Percentiles rank a stretch among this genome's conserved stretches.
Evolutionary conservation across 2,113 vertebrate genomes (phyloP).

Genomic region (Peromyscus leucopus): DNA sequence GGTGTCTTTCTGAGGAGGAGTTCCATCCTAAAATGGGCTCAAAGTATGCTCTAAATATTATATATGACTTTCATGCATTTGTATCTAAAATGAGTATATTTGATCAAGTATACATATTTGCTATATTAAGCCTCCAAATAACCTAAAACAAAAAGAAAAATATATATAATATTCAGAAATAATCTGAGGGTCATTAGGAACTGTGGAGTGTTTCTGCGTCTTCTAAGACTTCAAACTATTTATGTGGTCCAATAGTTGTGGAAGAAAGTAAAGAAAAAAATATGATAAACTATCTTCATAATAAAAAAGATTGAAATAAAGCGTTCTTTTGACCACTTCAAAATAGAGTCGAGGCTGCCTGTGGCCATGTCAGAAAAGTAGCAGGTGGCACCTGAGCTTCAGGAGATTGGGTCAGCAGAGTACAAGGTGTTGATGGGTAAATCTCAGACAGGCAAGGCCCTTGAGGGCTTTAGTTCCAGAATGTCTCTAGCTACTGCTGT

Average conservation of each 20-base stretch:
- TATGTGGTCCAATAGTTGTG: neutral
- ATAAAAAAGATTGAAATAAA: neutral
- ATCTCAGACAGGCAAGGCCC: too few species aligned
- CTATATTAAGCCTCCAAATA: neutral
- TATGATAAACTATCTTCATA: neutral
- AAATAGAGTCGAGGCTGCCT: neutral
- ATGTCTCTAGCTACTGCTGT: too few species aligned
- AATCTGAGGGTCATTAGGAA: neutral
- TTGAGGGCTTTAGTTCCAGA: too few species aligned
- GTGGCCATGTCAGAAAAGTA: too few species aligned
- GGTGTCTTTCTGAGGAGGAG: too few species aligned
- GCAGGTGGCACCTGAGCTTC: too few species aligned
- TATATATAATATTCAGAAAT: neutral
- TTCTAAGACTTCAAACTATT: neutral
- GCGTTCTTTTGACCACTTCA: neutral
- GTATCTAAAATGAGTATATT: neutral
- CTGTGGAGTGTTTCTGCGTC: neutral
- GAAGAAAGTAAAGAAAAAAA: neutral
- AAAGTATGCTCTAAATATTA: neutral
- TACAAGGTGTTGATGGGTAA: too few species aligned
- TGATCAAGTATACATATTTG: neutral
- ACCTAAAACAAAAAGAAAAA: neutral
- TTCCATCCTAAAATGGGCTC: neutral
- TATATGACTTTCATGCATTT: neutral
- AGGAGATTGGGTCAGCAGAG: too few species aligned